A percentile compares a stretch with the other conserved stretches of the same genome.
Evolutionary conservation across 2,797 vertebrate species (phyloP).

Genomic region (Ceyx erithaca): DNA sequence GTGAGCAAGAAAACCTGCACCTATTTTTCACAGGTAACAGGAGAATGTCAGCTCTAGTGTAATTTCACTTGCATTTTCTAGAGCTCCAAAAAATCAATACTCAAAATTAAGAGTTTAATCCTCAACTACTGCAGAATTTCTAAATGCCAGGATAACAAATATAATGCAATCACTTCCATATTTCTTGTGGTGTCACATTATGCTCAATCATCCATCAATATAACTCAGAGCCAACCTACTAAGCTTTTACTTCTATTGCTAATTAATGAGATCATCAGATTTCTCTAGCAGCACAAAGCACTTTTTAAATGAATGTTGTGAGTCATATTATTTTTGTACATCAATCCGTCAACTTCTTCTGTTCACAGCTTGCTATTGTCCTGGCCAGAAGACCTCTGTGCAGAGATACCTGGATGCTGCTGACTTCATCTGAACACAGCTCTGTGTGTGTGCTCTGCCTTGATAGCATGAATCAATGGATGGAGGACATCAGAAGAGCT

Average conservation of each 20-base stretch:
- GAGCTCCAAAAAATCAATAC: not conserved
- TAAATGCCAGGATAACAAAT: not conserved
- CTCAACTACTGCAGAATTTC: not conserved
- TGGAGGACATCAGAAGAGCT: not conserved
- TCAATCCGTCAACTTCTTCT: not conserved
- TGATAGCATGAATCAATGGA: not conserved
- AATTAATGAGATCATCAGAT: conserved; percentile 17
- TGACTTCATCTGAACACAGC: not conserved
- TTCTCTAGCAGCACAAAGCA: not conserved
- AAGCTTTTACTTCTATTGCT: not conserved
- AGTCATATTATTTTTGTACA: not conserved
- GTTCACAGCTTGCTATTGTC: not conserved
- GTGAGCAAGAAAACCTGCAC: not conserved
- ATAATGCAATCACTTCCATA: not conserved
- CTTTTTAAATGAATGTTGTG: not conserved
- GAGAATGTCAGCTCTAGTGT: not conserved
- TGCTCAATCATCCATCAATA: not conserved
- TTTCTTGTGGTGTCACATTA: not conserved
- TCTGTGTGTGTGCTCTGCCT: fast-evolving
- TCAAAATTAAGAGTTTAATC: conserved; percentile 1
- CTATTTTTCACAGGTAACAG: not conserved
- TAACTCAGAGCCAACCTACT: not conserved
- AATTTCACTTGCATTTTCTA: not conserved
- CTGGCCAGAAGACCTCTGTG: not conserved
- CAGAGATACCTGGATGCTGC: not conserved